Percentiles rank a stretch among this genome's conserved stretches.
These are phyloP conservation scores for Chelonoidis abingdonii DNA, from an alignment of 2,113 vertebrate genomes.

Conservation along the genomic window DNA sequence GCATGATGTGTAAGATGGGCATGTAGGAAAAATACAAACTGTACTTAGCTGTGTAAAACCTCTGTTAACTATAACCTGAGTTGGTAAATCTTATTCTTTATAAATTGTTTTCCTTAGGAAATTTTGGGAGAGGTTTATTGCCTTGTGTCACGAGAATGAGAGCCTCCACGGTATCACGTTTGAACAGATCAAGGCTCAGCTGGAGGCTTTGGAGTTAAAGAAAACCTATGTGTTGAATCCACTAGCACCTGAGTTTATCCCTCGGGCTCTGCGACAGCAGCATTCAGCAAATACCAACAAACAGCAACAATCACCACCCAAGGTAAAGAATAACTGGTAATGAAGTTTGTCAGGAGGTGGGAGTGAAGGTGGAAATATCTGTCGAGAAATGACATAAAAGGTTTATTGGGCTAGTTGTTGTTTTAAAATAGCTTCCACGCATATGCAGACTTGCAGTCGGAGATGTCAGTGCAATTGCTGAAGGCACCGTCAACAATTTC, in stretches of 20 bases:
- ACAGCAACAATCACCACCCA: slow-evolving; percentile 94
- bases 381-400: neutral
- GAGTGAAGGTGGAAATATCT: neutral
- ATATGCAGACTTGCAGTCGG: neutral
- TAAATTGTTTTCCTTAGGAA: slow-evolving; percentile 83
- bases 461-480: neutral
- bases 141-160: slow-evolving; percentile 94
- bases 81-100: slow-evolving; percentile 12
- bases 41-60: neutral
- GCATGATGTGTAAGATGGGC: neutral
- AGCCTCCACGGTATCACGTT: slow-evolving; percentile 99
- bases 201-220: slow-evolving; percentile 98
- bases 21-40: neutral
- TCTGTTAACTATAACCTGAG: neutral
- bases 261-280: slow-evolving; percentile 91
- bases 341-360: neutral
- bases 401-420: neutral
- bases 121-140: slow-evolving; percentile 99
- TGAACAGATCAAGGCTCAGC: slow-evolving; percentile 97
- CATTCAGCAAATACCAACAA: slow-evolving; percentile 83
- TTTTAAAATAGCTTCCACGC: neutral
- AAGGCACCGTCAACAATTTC: neutral
- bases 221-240: slow-evolving; percentile 99
- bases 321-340: slow-evolving; percentile 78
- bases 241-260: slow-evolving; percentile 97